A percentile compares a stretch with the other conserved stretches of the same genome.
phyloP scores from a whole-genome alignment of 1,140 invertebrate species.

The Aethina tumida region DNA sequence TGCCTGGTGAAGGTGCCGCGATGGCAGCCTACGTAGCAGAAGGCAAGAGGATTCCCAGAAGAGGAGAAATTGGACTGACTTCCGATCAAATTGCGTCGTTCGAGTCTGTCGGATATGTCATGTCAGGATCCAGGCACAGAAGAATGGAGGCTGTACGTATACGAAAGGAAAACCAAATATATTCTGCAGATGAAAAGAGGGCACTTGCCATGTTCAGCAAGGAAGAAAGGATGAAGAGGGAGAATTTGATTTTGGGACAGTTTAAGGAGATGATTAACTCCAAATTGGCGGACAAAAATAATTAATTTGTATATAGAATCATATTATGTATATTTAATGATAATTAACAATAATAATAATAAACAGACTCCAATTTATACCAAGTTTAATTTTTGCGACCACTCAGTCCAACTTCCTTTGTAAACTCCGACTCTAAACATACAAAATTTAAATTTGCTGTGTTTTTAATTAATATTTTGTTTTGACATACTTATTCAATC shows the following conservation, averaged over 20 bases:
- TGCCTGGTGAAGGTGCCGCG: conserved; percentile 92
- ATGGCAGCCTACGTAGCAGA: conserved; percentile 98
- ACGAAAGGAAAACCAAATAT: conserved; percentile 99
- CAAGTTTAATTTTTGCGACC: too few relatives aligned
- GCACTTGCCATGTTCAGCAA: conserved; percentile 97
- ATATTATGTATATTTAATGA: too few relatives aligned
- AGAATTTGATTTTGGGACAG: conserved; percentile 91
- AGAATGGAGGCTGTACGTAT: conserved; percentile 99
- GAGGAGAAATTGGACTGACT: conserved; percentile 98
- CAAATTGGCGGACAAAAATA: conserved; percentile 47
- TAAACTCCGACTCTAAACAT: too few relatives aligned
- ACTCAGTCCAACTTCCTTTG: too few relatives aligned
- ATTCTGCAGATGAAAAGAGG: conserved; percentile 97
- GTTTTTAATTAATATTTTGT: too few relatives aligned
- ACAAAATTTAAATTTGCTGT: too few relatives aligned
- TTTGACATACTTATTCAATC: too few relatives aligned
- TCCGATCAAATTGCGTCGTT: conserved; percentile 90
- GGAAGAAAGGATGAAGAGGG: conserved; percentile 91
- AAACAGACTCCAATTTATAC: too few relatives aligned
- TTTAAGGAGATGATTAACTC: conserved; percentile 85
- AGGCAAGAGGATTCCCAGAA: conserved; percentile 93
- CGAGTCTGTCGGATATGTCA: conserved; percentile 94
- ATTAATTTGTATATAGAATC: too few relatives aligned
- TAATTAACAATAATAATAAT: too few relatives aligned
- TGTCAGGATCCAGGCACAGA: conserved; percentile 97